Base-by-base conservation (phyloP, 2,797 vertebrate genomes). In the Sparidentex hasta region DNA sequence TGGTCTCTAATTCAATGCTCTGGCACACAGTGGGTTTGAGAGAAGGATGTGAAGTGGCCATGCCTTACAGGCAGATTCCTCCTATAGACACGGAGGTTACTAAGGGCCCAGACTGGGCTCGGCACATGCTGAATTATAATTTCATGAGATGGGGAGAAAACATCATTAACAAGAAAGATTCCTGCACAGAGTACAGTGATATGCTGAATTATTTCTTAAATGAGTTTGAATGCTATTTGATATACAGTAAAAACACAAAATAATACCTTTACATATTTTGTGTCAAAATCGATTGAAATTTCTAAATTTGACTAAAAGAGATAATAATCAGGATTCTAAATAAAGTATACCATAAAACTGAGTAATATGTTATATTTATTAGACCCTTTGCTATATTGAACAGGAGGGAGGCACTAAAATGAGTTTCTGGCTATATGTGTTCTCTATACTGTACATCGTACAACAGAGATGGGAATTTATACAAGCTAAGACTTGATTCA, bases 1-100 rank as follows among this genome's bases (percentile, higher is more conserved):
- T 88, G 92, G 78, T 83, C 88, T 90, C 86, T 93, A 93, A 94
- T 92, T 87, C 89, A 90, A 85, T 89, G 80, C 78, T 78, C 74
- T 61, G 71, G 84, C 83, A 84, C 84, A 89, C 84, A 70, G 87
- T 66, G 78, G 80, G 69, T 76, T 71, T 71, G 54, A 72, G 74
- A 87, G 78, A 84, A 73, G 80, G 82, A 91, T 81, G 75, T 71
- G 82, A 73, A 81, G 82, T 83, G 73, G 80, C 65, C 76, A 21
- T 88, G 83, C 87, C 83, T 85, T 48, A 50, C 54, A 82, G 91
- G 80, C 87, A 82, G 74, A 82, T 82, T 73, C 79, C 63, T 85
- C 56, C 58, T 71, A 65, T 46, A 71, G 74, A 76, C 61, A 21
- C 11, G 13, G 38, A 80, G 76, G 74, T 86, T 82, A 80, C 54